phyloP scores from a whole-genome alignment of 2,797 vertebrate genomes.

The Platalea minor region DNA sequence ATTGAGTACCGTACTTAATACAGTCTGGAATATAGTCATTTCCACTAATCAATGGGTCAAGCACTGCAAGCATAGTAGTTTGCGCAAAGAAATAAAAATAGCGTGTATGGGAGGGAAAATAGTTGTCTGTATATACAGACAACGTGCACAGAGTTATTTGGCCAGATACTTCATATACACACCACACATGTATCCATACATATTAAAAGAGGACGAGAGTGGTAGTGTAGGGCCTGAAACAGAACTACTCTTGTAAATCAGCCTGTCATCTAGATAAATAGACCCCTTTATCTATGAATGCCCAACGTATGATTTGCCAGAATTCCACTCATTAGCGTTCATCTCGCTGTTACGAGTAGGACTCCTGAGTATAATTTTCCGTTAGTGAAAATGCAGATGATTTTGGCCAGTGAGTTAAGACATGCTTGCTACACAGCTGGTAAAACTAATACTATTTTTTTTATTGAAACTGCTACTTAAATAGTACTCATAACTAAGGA shows the following conservation, averaged over 20 bases:
- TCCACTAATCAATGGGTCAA: background rate
- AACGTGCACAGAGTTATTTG: background rate
- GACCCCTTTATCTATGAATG: background rate
- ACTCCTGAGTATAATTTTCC: background rate
- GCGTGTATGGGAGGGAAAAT: background rate
- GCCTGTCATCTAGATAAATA: background rate
- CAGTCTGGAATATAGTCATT: background rate
- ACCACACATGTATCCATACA: accelerated
- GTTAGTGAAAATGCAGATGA: background rate
- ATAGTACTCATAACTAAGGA: background rate
- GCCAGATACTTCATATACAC: background rate
- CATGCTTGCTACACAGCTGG: background rate
- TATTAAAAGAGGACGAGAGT: background rate
- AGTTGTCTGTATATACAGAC: background rate
- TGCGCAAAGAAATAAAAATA: background rate
- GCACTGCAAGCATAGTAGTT: background rate
- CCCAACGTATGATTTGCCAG: background rate
- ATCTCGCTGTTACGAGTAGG: background rate
- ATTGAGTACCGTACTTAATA: background rate
- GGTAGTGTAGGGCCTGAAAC: background rate
- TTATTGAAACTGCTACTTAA: background rate
- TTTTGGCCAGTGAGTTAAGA: background rate
- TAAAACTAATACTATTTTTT: background rate
- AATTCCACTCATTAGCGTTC: background rate
- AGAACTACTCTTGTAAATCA: background rate